Conservation (phyloP, 92 coral and sea anemone species). For the Zoanthus sociatus region DNA sequence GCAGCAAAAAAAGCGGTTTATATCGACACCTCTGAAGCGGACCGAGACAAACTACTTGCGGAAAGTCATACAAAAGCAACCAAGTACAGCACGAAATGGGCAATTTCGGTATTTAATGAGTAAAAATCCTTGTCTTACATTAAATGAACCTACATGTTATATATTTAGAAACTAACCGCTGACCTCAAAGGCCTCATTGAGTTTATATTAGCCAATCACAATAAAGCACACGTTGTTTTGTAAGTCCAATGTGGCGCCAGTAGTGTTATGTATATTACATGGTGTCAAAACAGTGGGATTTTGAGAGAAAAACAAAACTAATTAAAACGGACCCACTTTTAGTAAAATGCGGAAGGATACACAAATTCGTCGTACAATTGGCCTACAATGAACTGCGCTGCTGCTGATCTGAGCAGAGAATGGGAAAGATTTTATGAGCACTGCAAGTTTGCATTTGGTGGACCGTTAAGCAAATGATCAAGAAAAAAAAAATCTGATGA, state of each 20-base stretch:
- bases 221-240: neutral
- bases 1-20: too few species aligned
- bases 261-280: conserved; percentile 4
- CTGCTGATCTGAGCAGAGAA: conserved; percentile 30
- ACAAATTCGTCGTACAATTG: conserved; percentile 22
- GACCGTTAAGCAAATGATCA: conserved; percentile 12
- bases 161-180: neutral
- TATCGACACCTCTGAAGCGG: too few species aligned
- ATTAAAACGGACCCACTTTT: neutral
- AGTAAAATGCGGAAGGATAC: conserved; percentile 33
- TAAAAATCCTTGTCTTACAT: too few species aligned
- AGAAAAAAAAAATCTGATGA: conserved; percentile 33
- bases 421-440: conserved; percentile 48
- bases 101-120: too few species aligned
- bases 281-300: conserved; percentile 28
- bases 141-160: too few species aligned
- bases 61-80: too few species aligned
- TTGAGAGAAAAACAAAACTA: neutral
- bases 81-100: too few species aligned
- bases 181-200: neutral
- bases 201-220: too few species aligned
- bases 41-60: too few species aligned
- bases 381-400: conserved; percentile 19
- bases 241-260: neutral
- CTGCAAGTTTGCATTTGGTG: conserved; percentile 38